Evolutionary conservation across 2,113 vertebrate species (phyloP).

Genomic region (Chauna torquata): DNA sequence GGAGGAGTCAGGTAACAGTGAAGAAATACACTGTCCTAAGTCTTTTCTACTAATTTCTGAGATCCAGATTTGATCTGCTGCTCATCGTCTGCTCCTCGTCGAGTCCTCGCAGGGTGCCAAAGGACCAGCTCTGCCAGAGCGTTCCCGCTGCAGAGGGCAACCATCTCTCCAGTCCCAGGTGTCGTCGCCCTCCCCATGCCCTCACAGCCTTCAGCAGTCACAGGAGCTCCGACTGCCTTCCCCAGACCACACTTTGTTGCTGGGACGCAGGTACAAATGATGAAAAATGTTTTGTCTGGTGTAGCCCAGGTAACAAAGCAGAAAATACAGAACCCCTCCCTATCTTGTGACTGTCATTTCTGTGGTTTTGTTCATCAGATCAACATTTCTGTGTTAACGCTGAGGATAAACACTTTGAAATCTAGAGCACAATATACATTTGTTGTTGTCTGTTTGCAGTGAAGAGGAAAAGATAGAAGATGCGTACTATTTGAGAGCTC

Average conservation of each 20-base stretch:
- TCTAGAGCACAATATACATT: not conserved
- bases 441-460: not conserved
- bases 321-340: not conserved
- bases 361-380: not conserved
- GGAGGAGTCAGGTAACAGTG: not conserved
- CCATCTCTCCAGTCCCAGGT: not conserved
- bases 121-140: not conserved
- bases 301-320: not conserved
- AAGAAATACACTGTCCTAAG: not conserved
- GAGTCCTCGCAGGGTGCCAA: not conserved
- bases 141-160: not conserved
- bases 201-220: not conserved
- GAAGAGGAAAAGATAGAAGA: not conserved
- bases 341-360: accelerated
- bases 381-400: not conserved
- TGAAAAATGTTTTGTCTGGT: not conserved
- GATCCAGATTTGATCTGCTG: not conserved
- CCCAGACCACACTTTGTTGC: not conserved
- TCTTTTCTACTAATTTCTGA: not conserved
- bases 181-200: not conserved
- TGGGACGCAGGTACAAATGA: not conserved
- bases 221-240: not conserved
- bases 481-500: not conserved
- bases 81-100: accelerated
- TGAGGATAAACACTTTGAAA: not conserved